These are phyloP conservation scores for Rissa tridactyla DNA, from an alignment of 2,113 vertebrate species.

Conservation along the genomic window DNA sequence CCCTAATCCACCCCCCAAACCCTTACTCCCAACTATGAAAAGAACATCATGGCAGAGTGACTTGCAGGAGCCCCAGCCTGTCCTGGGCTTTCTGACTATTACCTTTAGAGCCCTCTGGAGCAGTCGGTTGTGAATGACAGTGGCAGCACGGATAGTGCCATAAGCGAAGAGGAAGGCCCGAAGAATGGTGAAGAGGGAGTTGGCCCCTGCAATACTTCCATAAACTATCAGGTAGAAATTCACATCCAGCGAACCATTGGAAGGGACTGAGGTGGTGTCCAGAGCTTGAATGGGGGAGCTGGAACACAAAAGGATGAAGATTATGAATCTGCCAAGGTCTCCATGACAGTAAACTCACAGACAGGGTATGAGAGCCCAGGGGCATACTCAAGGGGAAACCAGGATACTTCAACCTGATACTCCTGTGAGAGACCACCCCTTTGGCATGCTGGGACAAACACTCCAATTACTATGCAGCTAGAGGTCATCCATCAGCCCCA, in stretches of 20 bases:
- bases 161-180: constrained; percentile 91
- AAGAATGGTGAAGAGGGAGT: constrained; percentile 88
- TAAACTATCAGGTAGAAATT: constrained; percentile 89
- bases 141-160: constrained; percentile 82
- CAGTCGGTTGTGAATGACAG: constrained; percentile 81
- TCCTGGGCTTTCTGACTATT: not conserved
- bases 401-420: not conserved
- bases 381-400: not conserved
- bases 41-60: not conserved
- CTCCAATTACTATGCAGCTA: not conserved
- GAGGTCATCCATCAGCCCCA: not conserved
- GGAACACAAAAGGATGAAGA: constrained; percentile 44
- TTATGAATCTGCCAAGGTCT: not conserved
- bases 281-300: constrained; percentile 67
- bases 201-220: constrained; percentile 81
- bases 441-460: not conserved
- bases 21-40: not conserved
- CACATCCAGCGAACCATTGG: constrained; percentile 76
- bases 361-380: not conserved
- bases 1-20: not conserved
- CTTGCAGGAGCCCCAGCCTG: not conserved
- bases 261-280: not conserved
- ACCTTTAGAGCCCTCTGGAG: constrained; percentile 86
- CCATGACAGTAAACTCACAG: not conserved
- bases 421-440: not conserved